These are phyloP conservation scores for Hydrolagus colliei DNA, from an alignment of 2,797 vertebrate species.

Conservation along the genomic window DNA sequence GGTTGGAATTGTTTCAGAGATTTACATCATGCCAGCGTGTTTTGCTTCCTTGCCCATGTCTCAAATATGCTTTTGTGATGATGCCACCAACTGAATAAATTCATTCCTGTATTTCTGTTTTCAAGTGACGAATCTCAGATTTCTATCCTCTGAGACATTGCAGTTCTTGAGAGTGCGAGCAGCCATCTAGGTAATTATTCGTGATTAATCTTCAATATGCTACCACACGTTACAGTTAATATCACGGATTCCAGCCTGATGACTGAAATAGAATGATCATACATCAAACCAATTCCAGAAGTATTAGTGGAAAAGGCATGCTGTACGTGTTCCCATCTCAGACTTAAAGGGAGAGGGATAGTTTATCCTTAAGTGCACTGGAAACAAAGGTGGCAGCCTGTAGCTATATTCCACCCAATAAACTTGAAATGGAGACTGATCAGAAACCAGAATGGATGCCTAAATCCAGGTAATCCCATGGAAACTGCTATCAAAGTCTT, in stretches of 20 bases:
- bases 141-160: background rate
- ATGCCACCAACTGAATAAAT: constrained; percentile 11
- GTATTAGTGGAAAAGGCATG: background rate
- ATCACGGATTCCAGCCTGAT: background rate
- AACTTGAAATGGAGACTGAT: background rate
- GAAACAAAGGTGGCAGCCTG: background rate
- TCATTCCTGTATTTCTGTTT: background rate
- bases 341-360: background rate
- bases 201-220: constrained; percentile 23
- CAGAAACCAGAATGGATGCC: background rate
- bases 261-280: background rate
- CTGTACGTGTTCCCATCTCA: background rate
- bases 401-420: background rate
- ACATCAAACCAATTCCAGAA: background rate
- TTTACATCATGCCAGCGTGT: background rate
- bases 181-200: constrained; percentile 1
- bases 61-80: constrained; percentile 10
- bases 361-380: background rate
- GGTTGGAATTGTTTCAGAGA: background rate
- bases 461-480: background rate
- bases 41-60: background rate
- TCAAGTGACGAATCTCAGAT: background rate
- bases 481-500: background rate
- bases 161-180: background rate
- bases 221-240: background rate